Base-by-base conservation (phyloP, 2,888 invertebrate genomes). In the Argynnis bischoffii region DNA sequence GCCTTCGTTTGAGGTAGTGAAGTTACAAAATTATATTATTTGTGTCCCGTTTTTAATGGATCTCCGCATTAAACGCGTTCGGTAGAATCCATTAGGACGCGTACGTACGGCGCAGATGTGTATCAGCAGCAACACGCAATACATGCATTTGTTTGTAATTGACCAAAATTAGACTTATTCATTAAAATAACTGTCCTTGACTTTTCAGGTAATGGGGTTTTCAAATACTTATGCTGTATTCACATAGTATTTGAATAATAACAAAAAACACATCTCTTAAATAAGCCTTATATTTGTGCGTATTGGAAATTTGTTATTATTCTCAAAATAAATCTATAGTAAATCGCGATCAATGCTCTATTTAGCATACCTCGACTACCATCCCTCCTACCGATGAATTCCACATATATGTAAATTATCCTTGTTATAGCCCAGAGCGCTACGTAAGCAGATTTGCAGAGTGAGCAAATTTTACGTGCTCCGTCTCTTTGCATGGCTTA, bases 61-160 rank as follows among this genome's bases (percentile, higher is more conserved):
- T 73, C 74, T 69, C 69, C 74, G 76, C 78, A 81, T 85, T 82
- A 85, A 80, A 81, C 77, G 71, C 71, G 74, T 80, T 81, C 82
- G 82, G 87, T 88, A 80, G 84, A 87, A 86, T 87, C 87, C 88
- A 90, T 91, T 89, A 89, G 75, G 78, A 80, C 79, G 80, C 80
- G 83, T 84, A 81, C 78, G 81, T 78, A 77, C 73, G 64, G 73
- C 75, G 72, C 76, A 76, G 81, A 81, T 81, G 80, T 72, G 79
- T 84, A 86, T 84, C 84, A 74, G 70, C 66, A 74, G 74, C 57
- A 56, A 66, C 86, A 86, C 86, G 86, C 86, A 78, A 86, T 84
- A 79, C 75, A 74, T 80, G 79, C 85, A 85, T 86, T 86, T 85
- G 80, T 78, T 74, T 74, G 75, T 59, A 60, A 69, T 69, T 72